Evolutionary conservation across 2,113 vertebrate genomes (phyloP).

Genomic region (Saimiri boliviensis): DNA sequence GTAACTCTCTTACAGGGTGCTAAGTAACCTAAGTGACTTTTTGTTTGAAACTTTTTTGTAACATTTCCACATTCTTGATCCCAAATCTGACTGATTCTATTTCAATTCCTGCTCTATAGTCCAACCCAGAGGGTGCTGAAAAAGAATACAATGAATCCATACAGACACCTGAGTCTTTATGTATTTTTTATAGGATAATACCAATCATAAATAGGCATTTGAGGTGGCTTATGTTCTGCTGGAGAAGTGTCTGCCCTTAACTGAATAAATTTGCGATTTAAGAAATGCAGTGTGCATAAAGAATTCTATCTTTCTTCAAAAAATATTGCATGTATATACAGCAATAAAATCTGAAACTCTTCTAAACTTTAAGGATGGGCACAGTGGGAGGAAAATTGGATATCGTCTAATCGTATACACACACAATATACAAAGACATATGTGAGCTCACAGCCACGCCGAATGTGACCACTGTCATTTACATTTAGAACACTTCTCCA

Average conservation of each 20-base stretch:
- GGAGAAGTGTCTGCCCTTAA: not conserved
- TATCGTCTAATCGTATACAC: not conserved
- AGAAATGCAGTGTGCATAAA: conserved; percentile 57
- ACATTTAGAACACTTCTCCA: not conserved
- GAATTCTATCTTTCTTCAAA: conserved; percentile 56
- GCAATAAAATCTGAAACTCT: conserved; percentile 52
- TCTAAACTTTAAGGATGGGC: conserved; percentile 36
- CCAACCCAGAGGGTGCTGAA: not conserved
- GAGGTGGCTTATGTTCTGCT: conserved; percentile 1
- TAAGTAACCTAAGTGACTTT: not conserved
- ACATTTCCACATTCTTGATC: not conserved
- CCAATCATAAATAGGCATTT: not conserved
- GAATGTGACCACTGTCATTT: not conserved
- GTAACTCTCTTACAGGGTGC: not conserved
- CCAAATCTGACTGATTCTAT: not conserved
- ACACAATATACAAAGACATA: not conserved
- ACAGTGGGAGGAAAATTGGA: conserved; percentile 13
- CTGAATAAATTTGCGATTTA: not conserved
- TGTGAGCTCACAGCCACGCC: not conserved
- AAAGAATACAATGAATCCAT: not conserved
- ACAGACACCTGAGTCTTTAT: not conserved
- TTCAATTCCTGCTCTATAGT: not conserved
- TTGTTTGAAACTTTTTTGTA: not conserved
- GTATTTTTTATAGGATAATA: conserved; percentile 30
- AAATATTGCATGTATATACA: conserved; percentile 44